Base-by-base conservation (phyloP, 2,888 invertebrate species). In the Tipula helvola region DNA sequence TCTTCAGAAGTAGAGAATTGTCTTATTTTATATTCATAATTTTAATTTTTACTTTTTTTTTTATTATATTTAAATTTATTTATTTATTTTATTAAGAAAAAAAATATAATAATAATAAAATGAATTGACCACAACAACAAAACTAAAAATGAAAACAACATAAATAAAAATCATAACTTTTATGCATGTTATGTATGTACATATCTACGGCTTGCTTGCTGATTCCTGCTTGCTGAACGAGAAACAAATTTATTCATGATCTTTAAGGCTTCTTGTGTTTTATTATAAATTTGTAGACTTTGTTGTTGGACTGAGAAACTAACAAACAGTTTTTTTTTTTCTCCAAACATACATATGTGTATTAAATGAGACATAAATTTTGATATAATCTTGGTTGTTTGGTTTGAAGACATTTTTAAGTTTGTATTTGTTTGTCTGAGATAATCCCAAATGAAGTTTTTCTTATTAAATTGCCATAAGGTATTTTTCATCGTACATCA, bases 21-120 rank as follows among this genome's bases (percentile, higher is more conserved):
- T 71, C 71, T 71, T 71, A 71, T 71, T 71, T 71, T 71, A 71
- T 71, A 71, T 71, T 71, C 71, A 71, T 71, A 71, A 71, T 71
- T 71, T 71, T 28, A 16, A 16, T 52, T 52, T 52, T 39, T 39
- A 39, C 5, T 39, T 52, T 52, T 52, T 52, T 3, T 44, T 44
- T 44, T 44, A 44, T 44, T 44, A n/a, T 52, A 52, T 52, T 52
- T 71, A 71, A 71, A 71, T 71, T 71, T 71, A 71, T 71, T 57
- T 57, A 57, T 57, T 71, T 71, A 71, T 71, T 71, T 71, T 71
- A 71, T 28, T 71, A 71, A 28, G 28, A 28, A 71, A 71, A 16
- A 52, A 52, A 2, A 39, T 39, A 39, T 39, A 28, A 28, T 28
- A 28, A 28, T 39, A 7, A 16, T 52, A 52, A 52, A 52, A 52